Conservation (phyloP, 1,140 invertebrate genomes). For the Caenorhabditis brenneri region DNA sequence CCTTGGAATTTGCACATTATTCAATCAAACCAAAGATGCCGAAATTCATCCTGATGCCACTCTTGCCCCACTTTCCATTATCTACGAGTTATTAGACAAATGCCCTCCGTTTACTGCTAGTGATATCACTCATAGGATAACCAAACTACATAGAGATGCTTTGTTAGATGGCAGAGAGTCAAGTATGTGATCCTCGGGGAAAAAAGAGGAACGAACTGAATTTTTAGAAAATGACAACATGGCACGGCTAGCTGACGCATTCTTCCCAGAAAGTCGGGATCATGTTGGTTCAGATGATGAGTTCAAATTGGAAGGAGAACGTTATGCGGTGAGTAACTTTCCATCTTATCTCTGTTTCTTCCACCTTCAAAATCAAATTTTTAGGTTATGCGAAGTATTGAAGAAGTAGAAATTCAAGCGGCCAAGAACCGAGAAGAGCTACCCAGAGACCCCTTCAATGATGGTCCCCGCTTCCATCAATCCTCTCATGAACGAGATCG, state of each 20-base stretch:
- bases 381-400: constrained; percentile 38
- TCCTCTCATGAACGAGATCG: background rate
- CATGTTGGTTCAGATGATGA: constrained; percentile 33
- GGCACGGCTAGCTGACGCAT: constrained; percentile 22
- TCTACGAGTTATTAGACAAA: constrained; percentile 50
- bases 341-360: background rate
- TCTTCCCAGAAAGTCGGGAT: constrained; percentile 35
- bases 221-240: constrained; percentile 31
- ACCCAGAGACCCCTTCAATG: background rate
- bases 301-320: constrained; percentile 11
- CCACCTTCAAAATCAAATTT: background rate
- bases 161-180: constrained; percentile 30
- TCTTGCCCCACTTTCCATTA: constrained; percentile 38
- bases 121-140: constrained; percentile 46
- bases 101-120: constrained; percentile 44
- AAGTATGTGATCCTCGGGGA: background rate
- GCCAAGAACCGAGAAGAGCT: constrained; percentile 26
- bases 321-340: constrained; percentile 41
- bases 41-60: constrained; percentile 51
- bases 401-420: constrained; percentile 29
- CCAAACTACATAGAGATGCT: constrained; percentile 44
- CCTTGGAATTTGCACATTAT: constrained; percentile 22
- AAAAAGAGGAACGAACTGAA: background rate
- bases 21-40: constrained; percentile 50
- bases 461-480: constrained; percentile 33